phyloP scores from a whole-genome alignment of 2,888 invertebrate genomes.

The Globia sparganii region DNA sequence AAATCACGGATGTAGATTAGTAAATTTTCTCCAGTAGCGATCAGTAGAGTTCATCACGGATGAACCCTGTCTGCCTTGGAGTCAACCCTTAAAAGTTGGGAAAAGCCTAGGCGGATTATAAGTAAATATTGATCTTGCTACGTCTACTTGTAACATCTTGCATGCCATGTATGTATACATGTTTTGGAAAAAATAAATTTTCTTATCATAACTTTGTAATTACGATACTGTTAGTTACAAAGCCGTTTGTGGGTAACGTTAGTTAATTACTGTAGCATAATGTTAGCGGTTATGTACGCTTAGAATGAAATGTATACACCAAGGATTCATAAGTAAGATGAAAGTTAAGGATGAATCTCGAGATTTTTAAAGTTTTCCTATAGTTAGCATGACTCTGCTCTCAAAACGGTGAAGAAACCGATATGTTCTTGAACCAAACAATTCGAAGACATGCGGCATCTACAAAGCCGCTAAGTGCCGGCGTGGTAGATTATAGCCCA shows the following conservation, averaged over 20 bases:
- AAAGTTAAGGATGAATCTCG: too few relatives aligned
- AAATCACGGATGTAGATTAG: too few relatives aligned
- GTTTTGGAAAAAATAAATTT: not conserved
- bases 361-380: not conserved
- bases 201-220: not conserved
- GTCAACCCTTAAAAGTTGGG: not conserved
- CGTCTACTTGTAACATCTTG: not conserved
- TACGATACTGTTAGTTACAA: slow-evolving; percentile 15
- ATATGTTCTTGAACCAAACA: not conserved
- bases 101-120: not conserved
- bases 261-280: not conserved
- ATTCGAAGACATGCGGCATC: not conserved
- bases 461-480: not conserved
- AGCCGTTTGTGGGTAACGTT: slow-evolving; percentile 13
- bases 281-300: not conserved
- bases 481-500: not conserved
- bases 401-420: not conserved
- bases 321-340: too few relatives aligned
- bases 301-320: not conserved
- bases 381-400: not conserved
- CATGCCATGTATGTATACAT: not conserved
- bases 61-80: not conserved
- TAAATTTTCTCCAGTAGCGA: not conserved
- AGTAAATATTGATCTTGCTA: not conserved
- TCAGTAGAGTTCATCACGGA: not conserved